Percentiles rank a stretch among this genome's conserved stretches.
phyloP scores from a whole-genome alignment of 2,113 vertebrate species.

The Balaeniceps rex region DNA sequence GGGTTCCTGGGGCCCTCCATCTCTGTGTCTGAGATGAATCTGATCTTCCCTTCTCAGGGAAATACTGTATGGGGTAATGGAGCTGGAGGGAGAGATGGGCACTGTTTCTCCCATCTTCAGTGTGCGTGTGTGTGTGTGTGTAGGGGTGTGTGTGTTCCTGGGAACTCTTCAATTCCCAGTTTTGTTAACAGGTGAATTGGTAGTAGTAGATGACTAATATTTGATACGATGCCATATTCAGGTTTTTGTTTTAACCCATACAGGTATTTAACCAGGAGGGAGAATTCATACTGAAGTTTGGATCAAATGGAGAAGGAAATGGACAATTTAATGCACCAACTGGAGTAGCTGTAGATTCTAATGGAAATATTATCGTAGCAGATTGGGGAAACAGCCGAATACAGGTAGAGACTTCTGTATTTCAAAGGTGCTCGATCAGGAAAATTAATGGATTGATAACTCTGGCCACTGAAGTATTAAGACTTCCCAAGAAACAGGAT shows the following conservation, averaged over 20 bases:
- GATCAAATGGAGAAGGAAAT: constrained; percentile 96
- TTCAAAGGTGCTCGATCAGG: not conserved
- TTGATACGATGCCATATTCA: not conserved
- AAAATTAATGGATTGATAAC: not conserved
- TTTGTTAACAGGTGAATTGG: not conserved
- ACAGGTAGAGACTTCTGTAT: constrained; percentile 78
- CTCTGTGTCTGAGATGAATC: not conserved
- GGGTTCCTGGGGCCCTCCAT: not conserved
- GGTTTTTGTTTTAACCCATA: not conserved
- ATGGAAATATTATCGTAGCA: constrained; percentile 96
- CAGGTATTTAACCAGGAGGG: constrained; percentile 98
- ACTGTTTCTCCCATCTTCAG: not conserved
- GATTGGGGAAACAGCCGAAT: constrained; percentile 99
- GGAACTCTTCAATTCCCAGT: not conserved
- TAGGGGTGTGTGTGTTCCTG: not conserved
- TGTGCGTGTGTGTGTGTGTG: too few relatives aligned
- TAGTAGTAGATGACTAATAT: not conserved
- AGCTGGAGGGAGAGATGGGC: not conserved
- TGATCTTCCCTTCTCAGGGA: not conserved
- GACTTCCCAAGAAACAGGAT: not conserved
- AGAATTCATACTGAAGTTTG: constrained; percentile 95
- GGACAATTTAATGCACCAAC: constrained; percentile 98
- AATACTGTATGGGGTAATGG: not conserved
- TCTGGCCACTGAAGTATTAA: not conserved
- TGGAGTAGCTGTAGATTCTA: constrained; percentile 94